These are phyloP conservation scores for Elymnias hypermnestra DNA, from an alignment of 1,140 invertebrate species.

Conservation along the genomic window DNA sequence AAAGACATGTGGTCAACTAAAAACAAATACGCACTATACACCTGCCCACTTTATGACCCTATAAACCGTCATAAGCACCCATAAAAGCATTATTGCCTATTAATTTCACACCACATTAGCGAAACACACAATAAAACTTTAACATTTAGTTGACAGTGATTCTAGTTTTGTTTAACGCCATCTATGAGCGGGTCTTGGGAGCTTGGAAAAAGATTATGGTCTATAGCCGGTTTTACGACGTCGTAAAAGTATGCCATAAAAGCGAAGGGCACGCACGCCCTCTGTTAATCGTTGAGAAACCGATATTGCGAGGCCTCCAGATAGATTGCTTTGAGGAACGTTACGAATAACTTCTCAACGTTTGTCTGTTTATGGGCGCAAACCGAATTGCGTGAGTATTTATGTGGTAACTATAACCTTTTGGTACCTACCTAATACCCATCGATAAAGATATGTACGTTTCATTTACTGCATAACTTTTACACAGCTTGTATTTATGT, in stretches of 20 bases:
- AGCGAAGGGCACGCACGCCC: slow-evolving; percentile 71
- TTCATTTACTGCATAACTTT: background rate
- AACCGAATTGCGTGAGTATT: slow-evolving; percentile 41
- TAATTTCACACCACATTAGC: slow-evolving; percentile 75
- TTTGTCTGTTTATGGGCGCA: slow-evolving; percentile 62
- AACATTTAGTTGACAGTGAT: slow-evolving; percentile 64
- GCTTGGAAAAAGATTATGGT: slow-evolving; percentile 67
- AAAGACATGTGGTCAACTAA: slow-evolving; percentile 34
- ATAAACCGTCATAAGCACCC: slow-evolving; percentile 65
- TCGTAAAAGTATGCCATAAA: slow-evolving; percentile 74
- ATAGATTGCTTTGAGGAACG: slow-evolving; percentile 66
- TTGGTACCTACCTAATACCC: slow-evolving; percentile 1
- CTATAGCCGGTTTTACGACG: slow-evolving; percentile 66
- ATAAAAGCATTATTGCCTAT: slow-evolving; percentile 74
- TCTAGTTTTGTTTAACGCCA: slow-evolving; percentile 62
- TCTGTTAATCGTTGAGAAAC: slow-evolving; percentile 75
- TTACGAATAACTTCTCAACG: slow-evolving; percentile 63
- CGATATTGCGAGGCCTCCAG: slow-evolving; percentile 58
- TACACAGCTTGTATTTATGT: no score
- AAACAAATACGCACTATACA: slow-evolving; percentile 59
- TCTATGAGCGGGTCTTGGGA: slow-evolving; percentile 43
- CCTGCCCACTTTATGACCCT: slow-evolving; percentile 61
- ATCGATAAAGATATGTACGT: background rate
- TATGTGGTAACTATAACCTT: slow-evolving; percentile 21
- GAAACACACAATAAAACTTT: slow-evolving; percentile 74